Base-by-base conservation (phyloP, 1,140 invertebrate genomes). In the Panagrolaimus sp. region DNA sequence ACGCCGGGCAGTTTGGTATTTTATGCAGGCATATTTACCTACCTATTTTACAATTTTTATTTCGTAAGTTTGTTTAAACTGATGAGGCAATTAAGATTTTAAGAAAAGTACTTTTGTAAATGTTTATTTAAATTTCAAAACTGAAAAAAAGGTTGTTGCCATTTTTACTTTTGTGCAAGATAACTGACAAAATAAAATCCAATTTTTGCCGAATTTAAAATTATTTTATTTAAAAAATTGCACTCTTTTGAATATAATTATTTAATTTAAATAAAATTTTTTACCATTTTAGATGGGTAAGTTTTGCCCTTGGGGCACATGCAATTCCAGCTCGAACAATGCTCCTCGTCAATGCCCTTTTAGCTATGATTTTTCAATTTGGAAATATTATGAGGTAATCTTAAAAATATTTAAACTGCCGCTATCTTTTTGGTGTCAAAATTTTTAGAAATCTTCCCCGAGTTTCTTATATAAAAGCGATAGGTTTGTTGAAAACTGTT, bases 321-420 rank as follows among this genome's bases (percentile, higher is more conserved):
- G 80, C 80, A n/a, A 83, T 82, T 46, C 80, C 80, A 12, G 80
- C 80, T 6, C 67, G 80, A 65, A 82, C 80, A 17, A 82, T 82
- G 80, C 67, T 82, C 1, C 82, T 82, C 10, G 82, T 82, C 5
- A 82, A 81, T 66, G 78, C 73, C 10, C 69, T 78, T 9, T 52
- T 78, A 21, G 80, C 80, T 6, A 82, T 82, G 76, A 82, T 82
- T 12, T 83, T 82, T 55, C 81, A 83, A 68, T 82, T 82, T 63
- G 81, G 80, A 15, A 82, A 83, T 44, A 83, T 82, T 45, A 83
- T 82, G 81, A 67, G 79, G 48, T 47, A 24, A 8, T 45, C 15
- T 26, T 58, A 43, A 58, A 15, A 3, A 1, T 15, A 55, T 21
- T 17, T 21, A 15, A 21, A 24, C 17, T 52, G 1, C 14, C 26